Conservation (phyloP, 1,140 invertebrate genomes). For the Scaptomyza pallida region DNA sequence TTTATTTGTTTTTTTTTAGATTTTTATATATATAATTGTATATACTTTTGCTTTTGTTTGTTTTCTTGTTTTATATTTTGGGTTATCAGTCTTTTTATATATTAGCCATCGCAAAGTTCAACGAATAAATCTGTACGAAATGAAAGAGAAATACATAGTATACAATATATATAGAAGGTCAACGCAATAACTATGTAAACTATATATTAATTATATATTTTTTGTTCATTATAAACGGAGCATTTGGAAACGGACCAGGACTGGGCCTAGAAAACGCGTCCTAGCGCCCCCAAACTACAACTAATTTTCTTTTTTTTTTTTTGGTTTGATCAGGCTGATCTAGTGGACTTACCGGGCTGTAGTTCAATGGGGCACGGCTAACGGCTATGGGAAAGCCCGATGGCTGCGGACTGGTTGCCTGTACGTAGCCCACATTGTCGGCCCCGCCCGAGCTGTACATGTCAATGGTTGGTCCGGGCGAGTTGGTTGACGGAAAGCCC, state of each 20-base stretch:
- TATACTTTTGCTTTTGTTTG: constrained; percentile 53
- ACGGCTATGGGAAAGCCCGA: constrained; percentile 95
- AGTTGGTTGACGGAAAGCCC: constrained; percentile 94
- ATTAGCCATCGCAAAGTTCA: constrained; percentile 84
- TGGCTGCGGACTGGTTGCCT: constrained; percentile 95
- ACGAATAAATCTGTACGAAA: constrained; percentile 84
- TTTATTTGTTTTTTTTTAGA: constrained; percentile 34
- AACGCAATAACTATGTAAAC: constrained; percentile 65
- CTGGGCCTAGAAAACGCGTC: constrained; percentile 27
- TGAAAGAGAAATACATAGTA: constrained; percentile 82
- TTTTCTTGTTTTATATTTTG: constrained; percentile 67
- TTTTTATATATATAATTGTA: constrained; percentile 48
- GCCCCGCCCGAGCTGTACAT: constrained; percentile 93
- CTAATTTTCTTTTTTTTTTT: constrained; percentile 9
- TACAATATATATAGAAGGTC: constrained; percentile 69
- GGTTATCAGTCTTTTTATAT: constrained; percentile 83
- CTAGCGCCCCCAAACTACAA: constrained; percentile 27
- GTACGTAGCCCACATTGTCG: constrained; percentile 95
- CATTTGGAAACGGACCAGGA: constrained; percentile 25
- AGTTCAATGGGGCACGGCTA: constrained; percentile 94
- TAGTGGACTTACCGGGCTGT: constrained; percentile 92
- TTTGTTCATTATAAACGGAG: constrained; percentile 7
- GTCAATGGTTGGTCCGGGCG: constrained; percentile 93
- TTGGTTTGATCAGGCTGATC: constrained; percentile 15
- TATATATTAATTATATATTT: constrained; percentile 18